Evolutionary conservation across 2,113 vertebrate genomes (phyloP), one percentile per base, ranked within the genome.

Genomic region (Tupaia tana): DNA sequence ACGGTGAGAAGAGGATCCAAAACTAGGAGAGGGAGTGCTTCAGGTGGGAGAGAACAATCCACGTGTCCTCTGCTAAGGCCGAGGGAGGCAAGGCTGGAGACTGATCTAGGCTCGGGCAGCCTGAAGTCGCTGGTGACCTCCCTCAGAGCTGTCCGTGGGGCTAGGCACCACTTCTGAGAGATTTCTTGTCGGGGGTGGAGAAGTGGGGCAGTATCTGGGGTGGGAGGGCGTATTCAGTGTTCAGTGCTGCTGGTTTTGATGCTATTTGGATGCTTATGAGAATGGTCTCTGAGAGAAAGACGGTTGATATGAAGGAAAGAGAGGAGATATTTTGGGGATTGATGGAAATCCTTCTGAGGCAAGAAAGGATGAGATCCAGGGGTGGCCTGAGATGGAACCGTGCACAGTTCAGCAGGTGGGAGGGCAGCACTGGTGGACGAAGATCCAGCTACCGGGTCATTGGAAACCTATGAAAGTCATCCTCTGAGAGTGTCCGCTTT

Each of bases 51-150:
- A 52, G 19, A 63, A 14, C 0, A 1, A 59, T 15, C 52, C 11
- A 2, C 15, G 4, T 52, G 67, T 13, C 20, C 7, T 0, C 29
- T 66, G 61, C 18, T 18, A 29, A 67, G 24, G 16, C 34, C 70
- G 64, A 64, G 66, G 13, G 25, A 22, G 3, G 22, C 15, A 14
- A 22, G 3, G 43, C 54, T 70, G 19, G 74, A 70, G 20, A 29
- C 61, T 19, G 25, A 66, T 59, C 56, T 43, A 31, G 61, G 56
- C 13, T 24, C 9, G 25, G 56, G 34, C 66, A 54, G 43, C 11
- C 0, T 0, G 20, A 86, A 29, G 66, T 74, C 5, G 0, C 27
- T 22, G 14, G 18, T 16, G 25, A 79, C 31, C 78, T 7, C 9
- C 18, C 63, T 14, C 54, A 34, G 59, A 25, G 12, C 11, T 89